Evolutionary conservation across 2,888 invertebrate species (phyloP).

Genomic region (Agapetus fuscipes): DNA sequence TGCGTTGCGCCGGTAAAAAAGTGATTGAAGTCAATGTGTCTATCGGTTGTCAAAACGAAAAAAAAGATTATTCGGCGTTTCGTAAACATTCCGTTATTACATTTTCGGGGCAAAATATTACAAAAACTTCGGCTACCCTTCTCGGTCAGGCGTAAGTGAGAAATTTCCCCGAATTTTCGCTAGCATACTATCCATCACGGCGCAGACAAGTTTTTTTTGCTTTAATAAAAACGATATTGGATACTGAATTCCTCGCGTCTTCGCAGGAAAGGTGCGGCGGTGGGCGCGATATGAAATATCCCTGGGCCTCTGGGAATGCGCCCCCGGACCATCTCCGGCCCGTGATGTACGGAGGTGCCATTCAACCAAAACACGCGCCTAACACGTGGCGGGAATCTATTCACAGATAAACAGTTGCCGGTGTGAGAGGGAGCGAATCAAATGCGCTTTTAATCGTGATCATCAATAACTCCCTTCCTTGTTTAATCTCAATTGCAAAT

Average conservation of each 20-base stretch:
- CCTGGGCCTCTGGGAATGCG: neutral
- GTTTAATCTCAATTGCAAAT: conserved; percentile 44
- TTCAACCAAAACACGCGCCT: conserved; percentile 15
- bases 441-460: conserved; percentile 46
- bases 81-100: neutral
- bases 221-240: conserved; percentile 21
- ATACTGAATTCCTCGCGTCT: conserved; percentile 19
- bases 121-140: neutral
- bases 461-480: conserved; percentile 42
- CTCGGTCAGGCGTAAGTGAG: conserved; percentile 3
- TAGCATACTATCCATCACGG: conserved; percentile 19
- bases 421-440: conserved; percentile 28
- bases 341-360: conserved; percentile 19
- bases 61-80: neutral
- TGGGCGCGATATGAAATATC: conserved; percentile 19
- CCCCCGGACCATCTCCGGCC: conserved; percentile 4
- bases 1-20: too few relatives aligned
- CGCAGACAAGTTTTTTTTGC: conserved; percentile 17
- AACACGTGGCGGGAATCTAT: conserved; percentile 20
- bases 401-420: conserved; percentile 25
- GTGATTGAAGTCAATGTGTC: too few relatives aligned
- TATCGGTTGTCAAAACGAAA: neutral
- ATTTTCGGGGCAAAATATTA: conserved; percentile 3
- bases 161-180: conserved; percentile 8
- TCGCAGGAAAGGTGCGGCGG: conserved; percentile 13